Conservation (phyloP, 2,797 vertebrate species). For the Otolemur crassicaudatus region DNA sequence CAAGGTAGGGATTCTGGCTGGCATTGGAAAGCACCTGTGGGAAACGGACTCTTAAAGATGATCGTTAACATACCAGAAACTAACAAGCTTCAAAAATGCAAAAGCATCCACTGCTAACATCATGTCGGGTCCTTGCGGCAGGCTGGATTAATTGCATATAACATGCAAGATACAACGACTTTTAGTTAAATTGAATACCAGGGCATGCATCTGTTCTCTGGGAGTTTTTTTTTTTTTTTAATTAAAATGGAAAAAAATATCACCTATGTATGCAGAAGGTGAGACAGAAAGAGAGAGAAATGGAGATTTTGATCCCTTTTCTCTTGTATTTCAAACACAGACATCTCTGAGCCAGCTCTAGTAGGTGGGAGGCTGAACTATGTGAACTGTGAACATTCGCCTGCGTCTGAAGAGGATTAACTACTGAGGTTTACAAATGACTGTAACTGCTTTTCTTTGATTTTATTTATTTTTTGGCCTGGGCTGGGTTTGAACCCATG, state of each 20-base stretch:
- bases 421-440: not conserved
- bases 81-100: constrained; percentile 45
- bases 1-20: not conserved
- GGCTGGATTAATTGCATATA: not conserved
- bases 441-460: not conserved
- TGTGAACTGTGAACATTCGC: not conserved
- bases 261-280: not conserved
- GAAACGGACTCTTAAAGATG: constrained; percentile 5
- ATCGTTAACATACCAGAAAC: not conserved
- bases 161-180: not conserved
- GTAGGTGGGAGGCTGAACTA: not conserved
- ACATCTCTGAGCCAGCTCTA: not conserved
- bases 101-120: not conserved
- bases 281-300: not conserved
- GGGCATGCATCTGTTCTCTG: constrained; percentile 22
- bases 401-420: not conserved
- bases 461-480: too few species aligned
- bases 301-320: not conserved
- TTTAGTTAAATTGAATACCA: not conserved
- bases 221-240: not conserved
- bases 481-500: too few species aligned
- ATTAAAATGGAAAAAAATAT: not conserved
- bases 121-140: not conserved
- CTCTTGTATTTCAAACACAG: not conserved
- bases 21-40: not conserved